These are phyloP conservation scores for Sardinella longiceps DNA, from an alignment of 2,797 vertebrate species.

Conservation along the genomic window DNA sequence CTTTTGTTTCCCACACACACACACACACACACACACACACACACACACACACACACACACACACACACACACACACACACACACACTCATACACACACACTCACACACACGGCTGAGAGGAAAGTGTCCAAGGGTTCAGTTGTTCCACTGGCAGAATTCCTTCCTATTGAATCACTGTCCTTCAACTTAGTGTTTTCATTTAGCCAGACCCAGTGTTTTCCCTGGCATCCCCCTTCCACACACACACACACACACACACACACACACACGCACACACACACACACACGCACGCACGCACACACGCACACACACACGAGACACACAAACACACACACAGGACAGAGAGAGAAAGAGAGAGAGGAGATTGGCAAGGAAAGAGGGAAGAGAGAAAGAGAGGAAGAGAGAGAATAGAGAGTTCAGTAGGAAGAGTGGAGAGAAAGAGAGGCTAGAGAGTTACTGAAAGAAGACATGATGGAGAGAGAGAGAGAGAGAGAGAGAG, in stretches of 20 bases:
- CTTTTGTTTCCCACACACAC: too few species aligned
- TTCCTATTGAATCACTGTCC: constrained; percentile 75
- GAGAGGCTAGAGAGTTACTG: not conserved
- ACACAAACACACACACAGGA: not conserved
- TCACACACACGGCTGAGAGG: not conserved
- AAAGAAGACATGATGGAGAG: not conserved
- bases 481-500: too few species aligned
- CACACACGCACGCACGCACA: too few species aligned
- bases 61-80: not conserved
- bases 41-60: not conserved
- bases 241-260: too few species aligned
- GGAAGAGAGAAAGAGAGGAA: too few species aligned
- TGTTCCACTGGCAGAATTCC: constrained; percentile 59
- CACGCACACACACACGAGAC: too few species aligned
- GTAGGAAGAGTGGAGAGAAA: too few species aligned
- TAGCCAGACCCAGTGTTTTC: constrained; percentile 73
- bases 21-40: not conserved
- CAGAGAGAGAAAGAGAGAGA: too few species aligned
- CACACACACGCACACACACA: too few species aligned
- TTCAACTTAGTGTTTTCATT: constrained; percentile 74
- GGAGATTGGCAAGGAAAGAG: too few species aligned
- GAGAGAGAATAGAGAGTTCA: too few species aligned
- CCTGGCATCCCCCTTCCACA: too few species aligned
- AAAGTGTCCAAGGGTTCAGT: constrained; percentile 42
- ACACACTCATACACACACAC: not conserved